These are phyloP conservation scores for Blera fallax DNA, from an alignment of 2,888 invertebrate species.

Conservation along the genomic window DNA sequence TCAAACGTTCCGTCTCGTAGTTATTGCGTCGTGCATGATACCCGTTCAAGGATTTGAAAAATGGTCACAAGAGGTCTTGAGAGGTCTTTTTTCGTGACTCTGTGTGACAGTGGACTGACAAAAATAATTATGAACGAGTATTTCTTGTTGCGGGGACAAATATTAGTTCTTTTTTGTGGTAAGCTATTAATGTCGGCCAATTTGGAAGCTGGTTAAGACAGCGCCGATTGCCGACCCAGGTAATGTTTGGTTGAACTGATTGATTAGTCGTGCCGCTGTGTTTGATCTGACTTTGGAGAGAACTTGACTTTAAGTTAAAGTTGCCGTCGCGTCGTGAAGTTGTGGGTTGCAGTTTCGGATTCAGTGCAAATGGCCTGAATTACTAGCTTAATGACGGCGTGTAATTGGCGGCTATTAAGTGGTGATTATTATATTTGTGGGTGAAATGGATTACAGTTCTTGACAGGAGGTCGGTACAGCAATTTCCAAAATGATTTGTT, in stretches of 20 bases:
- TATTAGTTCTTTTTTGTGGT: neutral
- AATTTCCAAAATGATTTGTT: neutral
- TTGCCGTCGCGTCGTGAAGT: neutral
- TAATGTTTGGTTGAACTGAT: conserved; percentile 24
- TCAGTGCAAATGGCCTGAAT: conserved; percentile 4
- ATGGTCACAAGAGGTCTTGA: conserved; percentile 7
- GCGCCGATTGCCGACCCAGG: neutral
- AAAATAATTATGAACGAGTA: conserved; percentile 32
- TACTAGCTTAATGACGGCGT: conserved; percentile 6
- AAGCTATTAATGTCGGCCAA: conserved; percentile 22
- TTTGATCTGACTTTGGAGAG: conserved; percentile 25
- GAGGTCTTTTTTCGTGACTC: conserved; percentile 37
- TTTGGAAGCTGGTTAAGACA: conserved; percentile 48
- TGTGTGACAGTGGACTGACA: conserved; percentile 17
- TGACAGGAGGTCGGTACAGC: neutral
- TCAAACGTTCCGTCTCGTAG: neutral
- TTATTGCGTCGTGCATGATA: conserved; percentile 35
- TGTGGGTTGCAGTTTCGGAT: neutral
- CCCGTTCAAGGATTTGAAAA: conserved; percentile 23
- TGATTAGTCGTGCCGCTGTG: conserved; percentile 36
- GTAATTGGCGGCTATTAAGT: conserved; percentile 15
- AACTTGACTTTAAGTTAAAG: conserved; percentile 25
- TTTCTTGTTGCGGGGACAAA: conserved; percentile 35
- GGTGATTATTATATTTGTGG: neutral
- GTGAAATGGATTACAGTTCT: neutral